phyloP scores from a whole-genome alignment of 2,888 invertebrate species.

The Eupithecia inturbata region DNA sequence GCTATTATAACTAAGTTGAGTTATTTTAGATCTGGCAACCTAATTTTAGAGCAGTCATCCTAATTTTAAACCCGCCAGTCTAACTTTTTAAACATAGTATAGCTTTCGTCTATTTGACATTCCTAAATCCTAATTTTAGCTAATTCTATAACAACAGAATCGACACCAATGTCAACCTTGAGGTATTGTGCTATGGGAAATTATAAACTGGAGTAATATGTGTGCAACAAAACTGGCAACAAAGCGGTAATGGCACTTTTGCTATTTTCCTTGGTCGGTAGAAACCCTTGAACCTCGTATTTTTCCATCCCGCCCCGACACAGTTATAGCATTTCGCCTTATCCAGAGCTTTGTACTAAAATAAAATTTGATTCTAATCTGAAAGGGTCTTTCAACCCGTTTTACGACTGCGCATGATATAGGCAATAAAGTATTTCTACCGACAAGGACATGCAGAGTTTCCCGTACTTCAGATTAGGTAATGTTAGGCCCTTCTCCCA shows the following conservation, averaged over 20 bases:
- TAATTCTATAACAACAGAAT: too few relatives aligned
- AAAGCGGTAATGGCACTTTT: neutral
- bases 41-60: too few relatives aligned
- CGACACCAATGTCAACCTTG: too few relatives aligned
- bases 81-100: too few relatives aligned
- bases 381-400: conserved; percentile 46
- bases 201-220: neutral
- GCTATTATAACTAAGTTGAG: too few relatives aligned
- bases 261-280: neutral
- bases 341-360: conserved; percentile 49
- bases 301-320: conserved; percentile 14
- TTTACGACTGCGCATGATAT: conserved; percentile 51
- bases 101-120: too few relatives aligned
- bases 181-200: neutral
- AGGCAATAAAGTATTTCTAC: conserved; percentile 47
- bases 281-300: neutral
- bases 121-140: too few relatives aligned
- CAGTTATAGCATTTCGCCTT: conserved; percentile 42
- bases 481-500: too few relatives aligned
- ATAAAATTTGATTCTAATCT: conserved; percentile 47
- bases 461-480: neutral
- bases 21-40: too few relatives aligned
- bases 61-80: too few relatives aligned
- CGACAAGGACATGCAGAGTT: conserved; percentile 43
- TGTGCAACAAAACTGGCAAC: neutral